A percentile compares a stretch with the other conserved stretches of the same genome.
Evolutionary conservation across 23 tunicate genomes (phyloP).

Genomic region (Halocynthia roretzi): DNA sequence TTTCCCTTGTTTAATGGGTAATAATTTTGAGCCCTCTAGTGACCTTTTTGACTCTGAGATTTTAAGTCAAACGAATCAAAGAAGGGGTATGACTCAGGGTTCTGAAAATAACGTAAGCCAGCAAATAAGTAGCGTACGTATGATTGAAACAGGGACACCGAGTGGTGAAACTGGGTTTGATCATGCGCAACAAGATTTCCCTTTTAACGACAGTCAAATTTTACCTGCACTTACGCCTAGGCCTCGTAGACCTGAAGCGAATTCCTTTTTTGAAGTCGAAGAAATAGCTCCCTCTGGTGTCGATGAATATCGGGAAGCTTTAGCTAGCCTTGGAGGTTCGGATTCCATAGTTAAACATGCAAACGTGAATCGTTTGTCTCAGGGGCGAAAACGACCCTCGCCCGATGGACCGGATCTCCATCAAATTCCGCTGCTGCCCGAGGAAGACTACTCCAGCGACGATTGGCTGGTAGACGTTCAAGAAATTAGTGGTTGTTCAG

Average conservation of each 20-base stretch:
- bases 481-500: not conserved
- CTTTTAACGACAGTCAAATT: constrained; percentile 1
- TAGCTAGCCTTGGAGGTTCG: constrained; percentile 20
- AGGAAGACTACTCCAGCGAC: constrained; percentile 29
- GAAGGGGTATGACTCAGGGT: not conserved
- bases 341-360: not conserved
- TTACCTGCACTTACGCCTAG: not conserved
- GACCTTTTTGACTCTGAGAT: constrained; percentile 19
- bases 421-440: not conserved
- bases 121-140: not conserved
- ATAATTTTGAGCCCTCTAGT: not conserved
- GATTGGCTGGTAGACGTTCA: constrained; percentile 60
- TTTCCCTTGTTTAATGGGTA: not conserved
- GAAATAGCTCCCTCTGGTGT: not conserved
- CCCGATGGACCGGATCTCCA: not conserved
- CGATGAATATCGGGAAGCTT: constrained; percentile 9
- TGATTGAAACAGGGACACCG: not conserved
- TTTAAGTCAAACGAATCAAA: not conserved
- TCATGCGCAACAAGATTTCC: not conserved
- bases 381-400: constrained; percentile 5
- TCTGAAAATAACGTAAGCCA: not conserved
- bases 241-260: not conserved
- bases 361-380: not conserved
- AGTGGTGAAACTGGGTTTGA: not conserved
- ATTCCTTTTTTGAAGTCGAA: not conserved